Percentiles rank a stretch among this genome's conserved stretches.
phyloP scores from a whole-genome alignment of 2,797 vertebrate species.

The Pterois miles region DNA sequence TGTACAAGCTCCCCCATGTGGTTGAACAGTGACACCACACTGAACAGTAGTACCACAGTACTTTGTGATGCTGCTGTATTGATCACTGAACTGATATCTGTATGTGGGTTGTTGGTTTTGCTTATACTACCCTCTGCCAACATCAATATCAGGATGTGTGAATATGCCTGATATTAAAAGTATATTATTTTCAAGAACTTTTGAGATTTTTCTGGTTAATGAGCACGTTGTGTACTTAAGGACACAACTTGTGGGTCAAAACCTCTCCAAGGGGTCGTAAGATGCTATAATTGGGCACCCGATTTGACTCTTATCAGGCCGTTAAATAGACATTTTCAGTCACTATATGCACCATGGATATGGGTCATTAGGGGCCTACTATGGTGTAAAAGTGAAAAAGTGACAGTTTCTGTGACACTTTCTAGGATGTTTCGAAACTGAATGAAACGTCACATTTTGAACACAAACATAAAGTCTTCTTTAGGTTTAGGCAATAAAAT shows the following conservation, averaged over 20 bases:
- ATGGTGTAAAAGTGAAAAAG: too few species aligned
- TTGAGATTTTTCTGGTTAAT: neutral
- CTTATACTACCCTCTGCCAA: neutral
- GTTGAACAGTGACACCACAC: conserved; percentile 33
- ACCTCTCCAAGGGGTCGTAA: neutral
- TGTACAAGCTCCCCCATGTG: conserved; percentile 66
- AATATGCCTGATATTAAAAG: neutral
- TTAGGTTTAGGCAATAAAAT: too few species aligned
- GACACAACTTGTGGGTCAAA: neutral
- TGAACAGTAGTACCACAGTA: neutral
- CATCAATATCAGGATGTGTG: neutral
- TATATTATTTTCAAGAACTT: neutral
- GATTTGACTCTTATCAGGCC: too few species aligned
- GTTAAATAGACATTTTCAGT: too few species aligned
- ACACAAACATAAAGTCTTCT: too few species aligned
- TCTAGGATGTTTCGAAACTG: too few species aligned
- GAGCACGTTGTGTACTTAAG: neutral
- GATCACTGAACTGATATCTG: neutral
- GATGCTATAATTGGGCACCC: neutral
- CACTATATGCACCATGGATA: too few species aligned
- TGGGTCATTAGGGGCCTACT: too few species aligned
- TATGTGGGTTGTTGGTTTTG: neutral
- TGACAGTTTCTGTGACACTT: too few species aligned
- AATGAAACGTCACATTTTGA: too few species aligned
- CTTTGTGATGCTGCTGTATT: neutral